phyloP scores from a whole-genome alignment of 2,113 vertebrate genomes.

The Rhinoderma darwinii region DNA sequence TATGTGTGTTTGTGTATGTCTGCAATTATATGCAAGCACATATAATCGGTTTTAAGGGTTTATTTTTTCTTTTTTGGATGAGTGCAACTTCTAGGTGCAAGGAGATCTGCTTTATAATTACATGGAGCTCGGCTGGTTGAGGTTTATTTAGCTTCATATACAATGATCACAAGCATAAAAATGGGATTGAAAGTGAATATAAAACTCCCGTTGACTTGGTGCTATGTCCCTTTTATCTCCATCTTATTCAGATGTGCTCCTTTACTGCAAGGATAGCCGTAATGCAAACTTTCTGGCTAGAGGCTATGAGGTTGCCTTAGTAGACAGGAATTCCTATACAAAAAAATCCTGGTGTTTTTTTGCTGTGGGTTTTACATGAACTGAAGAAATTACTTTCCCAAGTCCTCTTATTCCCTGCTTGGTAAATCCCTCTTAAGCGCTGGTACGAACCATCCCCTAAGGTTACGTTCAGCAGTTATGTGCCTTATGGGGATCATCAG shows the following conservation, averaged over 20 bases:
- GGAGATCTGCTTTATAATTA: constrained; percentile 62
- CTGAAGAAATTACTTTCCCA: neutral
- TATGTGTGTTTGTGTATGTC: constrained; percentile 80
- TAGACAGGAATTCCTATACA: neutral
- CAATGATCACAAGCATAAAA: neutral
- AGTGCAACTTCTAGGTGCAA: constrained; percentile 75
- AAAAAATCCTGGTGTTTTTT: neutral
- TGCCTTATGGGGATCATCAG: constrained; percentile 8
- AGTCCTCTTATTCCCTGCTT: neutral
- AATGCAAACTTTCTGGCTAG: neutral
- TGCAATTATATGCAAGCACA: constrained; percentile 82
- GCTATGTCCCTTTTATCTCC: neutral
- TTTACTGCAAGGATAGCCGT: neutral
- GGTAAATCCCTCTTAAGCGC: neutral
- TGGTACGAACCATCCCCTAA: constrained; percentile 10
- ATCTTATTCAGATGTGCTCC: neutral
- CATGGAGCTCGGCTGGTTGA: neutral
- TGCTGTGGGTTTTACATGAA: neutral
- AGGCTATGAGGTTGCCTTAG: neutral
- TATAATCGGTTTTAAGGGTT: constrained; percentile 83
- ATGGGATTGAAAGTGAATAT: neutral
- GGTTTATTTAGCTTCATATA: neutral
- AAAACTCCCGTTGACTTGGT: neutral
- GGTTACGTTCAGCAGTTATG: constrained; percentile 23
- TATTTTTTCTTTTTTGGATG: constrained; percentile 72